These are phyloP conservation scores for Mustelus asterias DNA, from an alignment of 2,113 vertebrate species.

Conservation along the genomic window DNA sequence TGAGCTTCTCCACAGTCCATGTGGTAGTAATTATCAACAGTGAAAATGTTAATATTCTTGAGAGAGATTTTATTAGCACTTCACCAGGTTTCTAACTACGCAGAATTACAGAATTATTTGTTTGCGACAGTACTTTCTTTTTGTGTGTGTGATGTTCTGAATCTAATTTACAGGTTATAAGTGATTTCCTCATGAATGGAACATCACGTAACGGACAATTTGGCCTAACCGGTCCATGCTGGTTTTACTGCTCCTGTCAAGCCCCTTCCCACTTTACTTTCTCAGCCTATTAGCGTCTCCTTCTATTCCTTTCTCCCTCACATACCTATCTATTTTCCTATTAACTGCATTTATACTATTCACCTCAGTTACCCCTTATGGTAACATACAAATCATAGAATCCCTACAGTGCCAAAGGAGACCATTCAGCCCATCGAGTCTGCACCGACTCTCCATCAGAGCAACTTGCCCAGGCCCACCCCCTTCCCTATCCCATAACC, in stretches of 20 bases:
- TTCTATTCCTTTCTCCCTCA: background rate
- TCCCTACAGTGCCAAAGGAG: too few species aligned
- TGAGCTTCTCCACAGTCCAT: background rate
- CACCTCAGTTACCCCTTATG: background rate
- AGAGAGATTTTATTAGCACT: background rate
- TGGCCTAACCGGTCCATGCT: background rate
- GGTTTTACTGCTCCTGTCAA: background rate
- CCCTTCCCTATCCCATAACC: too few species aligned
- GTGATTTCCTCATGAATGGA: background rate
- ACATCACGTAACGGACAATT: too few species aligned
- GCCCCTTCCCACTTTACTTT: background rate
- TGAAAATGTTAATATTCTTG: background rate
- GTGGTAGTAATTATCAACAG: background rate
- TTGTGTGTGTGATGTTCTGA: background rate
- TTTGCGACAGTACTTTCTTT: background rate
- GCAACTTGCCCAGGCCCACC: too few species aligned
- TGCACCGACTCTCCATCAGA: too few species aligned
- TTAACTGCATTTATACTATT: background rate
- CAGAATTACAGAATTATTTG: background rate
- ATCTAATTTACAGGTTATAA: background rate
- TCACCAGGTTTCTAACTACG: background rate
- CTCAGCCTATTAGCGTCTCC: background rate
- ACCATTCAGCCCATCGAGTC: too few species aligned
- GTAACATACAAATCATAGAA: background rate
- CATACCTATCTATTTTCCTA: background rate